Base-by-base conservation (phyloP, 2,888 invertebrate species). In the Laothoe populi region DNA sequence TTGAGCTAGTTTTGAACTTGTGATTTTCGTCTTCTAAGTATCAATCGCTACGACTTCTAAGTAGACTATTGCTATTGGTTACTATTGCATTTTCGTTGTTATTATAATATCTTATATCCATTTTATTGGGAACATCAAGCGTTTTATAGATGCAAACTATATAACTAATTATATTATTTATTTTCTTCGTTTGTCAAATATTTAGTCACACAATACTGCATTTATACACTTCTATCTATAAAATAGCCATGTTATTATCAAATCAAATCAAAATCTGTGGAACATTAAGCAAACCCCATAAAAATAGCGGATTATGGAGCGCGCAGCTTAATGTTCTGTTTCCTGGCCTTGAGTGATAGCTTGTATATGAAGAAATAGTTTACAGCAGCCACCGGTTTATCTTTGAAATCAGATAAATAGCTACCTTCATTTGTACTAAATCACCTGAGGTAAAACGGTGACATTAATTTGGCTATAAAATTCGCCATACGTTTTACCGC, bases 391-490 rank as follows among this genome's bases (percentile, higher is more conserved):
- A 19, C 19, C 19, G 19, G 31, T 53, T 31, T 35, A 53, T 35
- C 53, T 35, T 53, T 53, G 53, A 35, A 53, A 53, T 19, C 21
- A 35, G 35, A 53, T 53, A 35, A 53, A 53, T 53, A 53, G 19
- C 31, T 53, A 10, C 53, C 53, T 19, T 35, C 10, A 31, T 31
- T 19, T 19, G 11, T 35, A 53, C 19, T 53, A 53, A 53, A 53
- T 53, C 53, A 19, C 35, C 19, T 19, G 53, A 35, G 35, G 53
- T 53, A 53, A 35, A 35, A 53, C 53, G 35, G 35, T 53, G 53
- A 53, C 53, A 53, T 53, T 53, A 35, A 53, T 53, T 53, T 53
- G 53, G 35, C 53, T 53, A 53, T 53, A 53, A 53, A 35, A 35
- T 53, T 53, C 53, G 35, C 35, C 53, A 53, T 53, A 53, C 53